Percentiles rank a stretch among this genome's conserved stretches.
phyloP scores from a whole-genome alignment of 2,113 vertebrate genomes.

The Emberiza fucata region DNA sequence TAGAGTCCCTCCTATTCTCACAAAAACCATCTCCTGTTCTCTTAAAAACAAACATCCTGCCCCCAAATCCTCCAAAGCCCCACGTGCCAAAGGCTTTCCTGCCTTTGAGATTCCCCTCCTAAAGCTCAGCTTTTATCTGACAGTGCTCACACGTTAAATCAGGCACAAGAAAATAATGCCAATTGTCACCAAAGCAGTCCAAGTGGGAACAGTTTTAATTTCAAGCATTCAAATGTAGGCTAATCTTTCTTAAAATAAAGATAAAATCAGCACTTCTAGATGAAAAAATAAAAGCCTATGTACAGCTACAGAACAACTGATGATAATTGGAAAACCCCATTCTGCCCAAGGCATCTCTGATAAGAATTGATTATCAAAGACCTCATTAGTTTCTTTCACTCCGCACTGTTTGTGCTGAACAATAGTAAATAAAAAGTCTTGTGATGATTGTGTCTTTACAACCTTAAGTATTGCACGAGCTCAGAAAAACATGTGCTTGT shows the following conservation, averaged over 20 bases:
- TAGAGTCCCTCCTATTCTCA: not conserved
- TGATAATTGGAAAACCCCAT: slow-evolving; percentile 47
- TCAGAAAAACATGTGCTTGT: slow-evolving; percentile 24
- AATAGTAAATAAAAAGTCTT: slow-evolving; percentile 54
- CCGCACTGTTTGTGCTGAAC: slow-evolving; percentile 16
- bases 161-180: not conserved
- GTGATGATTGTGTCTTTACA: slow-evolving; percentile 30
- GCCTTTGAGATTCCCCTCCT: not conserved
- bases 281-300: not conserved
- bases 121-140: not conserved
- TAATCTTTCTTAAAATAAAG: slow-evolving; percentile 45
- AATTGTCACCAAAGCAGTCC: not conserved
- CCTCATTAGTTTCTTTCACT: slow-evolving; percentile 60
- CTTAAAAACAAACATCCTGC: not conserved
- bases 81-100: not conserved
- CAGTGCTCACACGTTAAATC: not conserved
- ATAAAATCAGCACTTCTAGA: slow-evolving; percentile 56
- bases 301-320: slow-evolving; percentile 40
- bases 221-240: not conserved
- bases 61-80: not conserved
- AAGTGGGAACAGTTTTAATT: not conserved
- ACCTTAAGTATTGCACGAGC: not conserved
- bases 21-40: not conserved
- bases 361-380: slow-evolving; percentile 64
- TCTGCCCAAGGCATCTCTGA: slow-evolving; percentile 44